Evolutionary conservation across 2,888 invertebrate species (phyloP), one percentile per base, ranked within the genome.

Genomic region (Autographa gamma): DNA sequence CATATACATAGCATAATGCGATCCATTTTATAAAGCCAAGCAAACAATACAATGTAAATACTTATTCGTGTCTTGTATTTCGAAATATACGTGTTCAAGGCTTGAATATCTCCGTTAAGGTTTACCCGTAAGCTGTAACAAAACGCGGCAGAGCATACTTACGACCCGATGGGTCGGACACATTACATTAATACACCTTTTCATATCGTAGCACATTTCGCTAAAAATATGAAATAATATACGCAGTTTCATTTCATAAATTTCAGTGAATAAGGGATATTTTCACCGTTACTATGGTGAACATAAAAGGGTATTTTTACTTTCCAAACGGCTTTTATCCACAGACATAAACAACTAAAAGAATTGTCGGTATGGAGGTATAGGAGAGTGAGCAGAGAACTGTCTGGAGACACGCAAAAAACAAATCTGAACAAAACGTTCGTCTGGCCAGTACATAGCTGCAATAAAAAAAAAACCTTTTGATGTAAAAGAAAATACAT

Each of bases 161-260:
- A 63, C 67, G 71, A 79, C 77, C 69, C 76, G 68, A 72, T 76
- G 75, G 77, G 56, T 32, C 76, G 66, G 71, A 82, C 78, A 82
- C 70, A 76, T 74, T 77, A 64, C 78, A 80, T 81, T 79, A 76
- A 64, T 67, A 63, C 71, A 75, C 79, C 76, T 77, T 77, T 82
- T 72, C 73, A 61, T 69, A 70, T 70, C 69, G 52, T 58, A 65
- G 58, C 41, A 66, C 63, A 71, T 73, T 73, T 71, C 34, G 58
- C 68, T 71, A 62, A 68, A 73, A 71, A 66, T 69, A 67, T 67
- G 72, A 62, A 52, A 61, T 79, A 82, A 76, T 41, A 13, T 56
- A 25, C 19, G n/a, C n/a, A 43, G 48, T 7, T 48, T 48, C n/a
- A n/a, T 48, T 25, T 25, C 13, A 54, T 11, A 54, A 7, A 54